phyloP scores from a whole-genome alignment of 2,797 vertebrate genomes.

The Sebastes diaconus region DNA sequence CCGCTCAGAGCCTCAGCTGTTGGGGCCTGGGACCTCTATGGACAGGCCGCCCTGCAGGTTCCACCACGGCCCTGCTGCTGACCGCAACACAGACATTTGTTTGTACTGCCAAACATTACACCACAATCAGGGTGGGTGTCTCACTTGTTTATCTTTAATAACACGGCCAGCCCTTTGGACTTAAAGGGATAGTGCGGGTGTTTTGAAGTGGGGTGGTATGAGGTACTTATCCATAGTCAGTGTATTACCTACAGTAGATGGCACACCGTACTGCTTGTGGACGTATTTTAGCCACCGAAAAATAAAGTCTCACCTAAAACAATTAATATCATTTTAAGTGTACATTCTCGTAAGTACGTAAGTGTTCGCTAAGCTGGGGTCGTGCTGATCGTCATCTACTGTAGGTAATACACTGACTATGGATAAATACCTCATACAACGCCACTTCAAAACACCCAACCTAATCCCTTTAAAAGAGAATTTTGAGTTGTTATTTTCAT shows the following conservation, averaged over 20 bases:
- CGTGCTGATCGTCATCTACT: rapidly evolving
- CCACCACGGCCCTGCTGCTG: constrained; percentile 71
- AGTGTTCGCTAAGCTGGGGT: too few relatives aligned
- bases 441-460: too few relatives aligned
- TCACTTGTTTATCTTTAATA: background rate
- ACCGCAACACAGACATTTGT: constrained; percentile 78
- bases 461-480: too few relatives aligned
- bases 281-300: too few relatives aligned
- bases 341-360: too few relatives aligned
- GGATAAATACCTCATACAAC: too few relatives aligned
- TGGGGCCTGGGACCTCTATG: constrained; percentile 74
- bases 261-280: background rate
- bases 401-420: rapidly evolving
- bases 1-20: constrained; percentile 81
- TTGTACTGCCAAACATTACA: constrained; percentile 87
- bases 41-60: constrained; percentile 72
- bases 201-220: too few relatives aligned
- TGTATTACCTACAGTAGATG: too few relatives aligned
- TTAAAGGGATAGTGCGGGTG: too few relatives aligned
- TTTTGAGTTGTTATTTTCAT: too few relatives aligned
- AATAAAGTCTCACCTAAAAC: too few relatives aligned
- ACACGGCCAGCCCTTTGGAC: background rate
- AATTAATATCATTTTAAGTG: too few relatives aligned
- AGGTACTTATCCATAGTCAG: background rate
- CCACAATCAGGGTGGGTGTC: constrained; percentile 89